Percentiles rank a stretch among this genome's conserved stretches.
These are phyloP conservation scores for Lamprologus lemairii DNA, from an alignment of 2,113 vertebrate genomes.

Conservation along the genomic window DNA sequence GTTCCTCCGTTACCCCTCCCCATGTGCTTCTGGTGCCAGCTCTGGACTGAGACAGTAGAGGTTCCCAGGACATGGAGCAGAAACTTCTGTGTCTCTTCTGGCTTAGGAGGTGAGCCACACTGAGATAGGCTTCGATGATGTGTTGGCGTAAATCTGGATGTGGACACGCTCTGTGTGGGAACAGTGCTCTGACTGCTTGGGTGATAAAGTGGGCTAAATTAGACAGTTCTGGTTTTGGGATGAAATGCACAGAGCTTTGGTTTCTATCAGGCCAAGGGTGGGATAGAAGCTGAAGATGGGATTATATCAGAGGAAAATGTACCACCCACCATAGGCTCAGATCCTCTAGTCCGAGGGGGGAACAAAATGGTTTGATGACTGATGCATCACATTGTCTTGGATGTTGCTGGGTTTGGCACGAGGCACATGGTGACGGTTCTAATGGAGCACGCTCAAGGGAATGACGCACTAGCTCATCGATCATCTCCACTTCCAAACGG, in stretches of 20 bases:
- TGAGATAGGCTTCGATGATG: neutral
- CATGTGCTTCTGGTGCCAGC: conserved; percentile 1
- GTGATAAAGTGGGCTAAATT: conserved; percentile 42
- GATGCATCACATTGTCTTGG: conserved; percentile 36
- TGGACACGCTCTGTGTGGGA: conserved; percentile 13
- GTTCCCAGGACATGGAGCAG: conserved; percentile 16
- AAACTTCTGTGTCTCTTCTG: neutral
- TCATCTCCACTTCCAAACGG: conserved; percentile 14
- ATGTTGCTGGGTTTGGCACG: conserved; percentile 5
- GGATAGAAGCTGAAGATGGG: conserved; percentile 28
- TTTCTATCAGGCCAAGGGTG: conserved; percentile 5
- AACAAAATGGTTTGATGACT: neutral
- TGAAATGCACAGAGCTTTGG: conserved; percentile 18
- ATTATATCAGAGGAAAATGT: conserved; percentile 32
- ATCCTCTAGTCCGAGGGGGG: neutral
- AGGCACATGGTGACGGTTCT: neutral
- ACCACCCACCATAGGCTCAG: conserved; percentile 12
- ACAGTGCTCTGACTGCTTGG: conserved; percentile 23
- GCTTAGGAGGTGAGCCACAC: neutral
- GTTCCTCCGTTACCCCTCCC: conserved; percentile 2
- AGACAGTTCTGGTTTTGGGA: conserved; percentile 13
- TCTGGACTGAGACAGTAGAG: neutral
- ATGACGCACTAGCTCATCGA: conserved; percentile 38
- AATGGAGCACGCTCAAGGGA: neutral
- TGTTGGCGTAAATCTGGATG: neutral